A percentile compares a stretch with the other conserved stretches of the same genome.
phyloP scores from a whole-genome alignment of 1,140 invertebrate species.

The Chrysoperla carnea region DNA sequence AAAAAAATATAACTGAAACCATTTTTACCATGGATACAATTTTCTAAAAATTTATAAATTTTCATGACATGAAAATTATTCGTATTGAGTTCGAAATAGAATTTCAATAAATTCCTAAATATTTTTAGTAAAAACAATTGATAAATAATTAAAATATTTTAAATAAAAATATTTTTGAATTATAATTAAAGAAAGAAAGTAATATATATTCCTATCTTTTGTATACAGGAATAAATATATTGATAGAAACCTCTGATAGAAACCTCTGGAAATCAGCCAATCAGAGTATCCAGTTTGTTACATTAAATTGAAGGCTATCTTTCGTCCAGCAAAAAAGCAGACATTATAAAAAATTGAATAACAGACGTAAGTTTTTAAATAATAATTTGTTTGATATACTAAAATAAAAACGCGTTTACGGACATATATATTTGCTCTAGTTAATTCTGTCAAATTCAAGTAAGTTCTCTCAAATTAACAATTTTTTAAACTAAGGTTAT shows the following conservation, averaged over 20 bases:
- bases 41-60: too few species aligned
- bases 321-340: constrained; percentile 7
- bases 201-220: too few species aligned
- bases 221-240: background rate
- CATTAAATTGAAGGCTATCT: constrained; percentile 11
- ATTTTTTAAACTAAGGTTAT: background rate
- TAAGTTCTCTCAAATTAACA: constrained; percentile 10
- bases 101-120: too few species aligned
- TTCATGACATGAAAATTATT: too few species aligned
- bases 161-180: too few species aligned
- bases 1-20: too few species aligned
- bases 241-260: constrained; percentile 22
- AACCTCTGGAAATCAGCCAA: constrained; percentile 14
- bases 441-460: constrained; percentile 17
- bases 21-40: too few species aligned
- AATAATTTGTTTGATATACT: constrained; percentile 12
- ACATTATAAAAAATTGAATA: constrained; percentile 14
- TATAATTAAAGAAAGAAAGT: too few species aligned
- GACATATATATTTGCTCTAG: constrained; percentile 11
- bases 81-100: too few species aligned
- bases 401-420: constrained; percentile 14
- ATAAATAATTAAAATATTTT: too few species aligned
- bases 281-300: constrained; percentile 2
- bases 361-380: too few species aligned
- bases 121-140: too few species aligned